phyloP scores from a whole-genome alignment of 1,140 invertebrate species.

The Monochamus saltuarius region DNA sequence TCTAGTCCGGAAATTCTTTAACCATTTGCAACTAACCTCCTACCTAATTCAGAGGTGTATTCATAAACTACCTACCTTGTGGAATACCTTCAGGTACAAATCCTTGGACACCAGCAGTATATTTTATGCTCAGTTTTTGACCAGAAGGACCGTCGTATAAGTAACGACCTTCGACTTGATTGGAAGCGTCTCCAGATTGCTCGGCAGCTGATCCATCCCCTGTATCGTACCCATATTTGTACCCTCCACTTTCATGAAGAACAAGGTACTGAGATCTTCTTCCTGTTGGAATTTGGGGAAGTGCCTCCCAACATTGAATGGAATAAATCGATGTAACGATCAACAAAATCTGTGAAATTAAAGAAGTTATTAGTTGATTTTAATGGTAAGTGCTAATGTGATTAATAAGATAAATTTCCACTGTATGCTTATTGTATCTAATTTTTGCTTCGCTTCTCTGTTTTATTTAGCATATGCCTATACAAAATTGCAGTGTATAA shows the following conservation, averaged over 20 bases:
- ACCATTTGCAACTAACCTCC: too few species aligned
- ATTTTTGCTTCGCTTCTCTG: too few species aligned
- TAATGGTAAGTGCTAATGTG: too few species aligned
- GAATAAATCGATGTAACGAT: neutral
- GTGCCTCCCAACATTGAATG: constrained; percentile 15
- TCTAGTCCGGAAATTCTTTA: too few species aligned
- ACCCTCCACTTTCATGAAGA: constrained; percentile 27
- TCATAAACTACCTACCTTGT: too few species aligned
- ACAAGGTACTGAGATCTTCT: constrained; percentile 29
- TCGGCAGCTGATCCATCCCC: constrained; percentile 23
- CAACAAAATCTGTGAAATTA: neutral
- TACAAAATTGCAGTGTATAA: too few species aligned
- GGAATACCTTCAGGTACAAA: too few species aligned
- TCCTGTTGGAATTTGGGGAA: constrained; percentile 31
- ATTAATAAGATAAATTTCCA: too few species aligned
- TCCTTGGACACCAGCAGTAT: constrained; percentile 18
- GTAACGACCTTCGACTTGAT: constrained; percentile 32
- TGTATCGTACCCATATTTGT: constrained; percentile 40
- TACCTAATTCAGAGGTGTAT: too few species aligned
- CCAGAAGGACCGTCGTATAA: constrained; percentile 26
- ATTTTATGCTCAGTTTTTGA: constrained; percentile 24
- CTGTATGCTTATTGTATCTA: too few species aligned
- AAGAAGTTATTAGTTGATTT: too few species aligned
- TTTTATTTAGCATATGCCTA: too few species aligned
- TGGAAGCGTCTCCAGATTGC: constrained; percentile 25